These are phyloP conservation scores for Chrysemys picta DNA, from an alignment of 2,113 vertebrate species.

Conservation along the genomic window DNA sequence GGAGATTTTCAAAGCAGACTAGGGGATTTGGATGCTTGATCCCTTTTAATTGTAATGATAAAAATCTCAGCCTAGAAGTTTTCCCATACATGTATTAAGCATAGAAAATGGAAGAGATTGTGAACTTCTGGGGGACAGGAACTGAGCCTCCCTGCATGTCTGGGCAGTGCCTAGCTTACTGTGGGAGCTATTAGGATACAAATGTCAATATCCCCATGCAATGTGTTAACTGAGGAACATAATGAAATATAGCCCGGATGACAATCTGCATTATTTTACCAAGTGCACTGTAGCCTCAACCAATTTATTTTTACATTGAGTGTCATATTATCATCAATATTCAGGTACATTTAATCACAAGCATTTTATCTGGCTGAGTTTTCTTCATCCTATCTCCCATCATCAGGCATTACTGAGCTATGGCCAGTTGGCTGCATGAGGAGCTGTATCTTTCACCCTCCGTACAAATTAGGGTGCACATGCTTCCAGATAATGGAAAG, in stretches of 20 bases:
- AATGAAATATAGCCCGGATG: neutral
- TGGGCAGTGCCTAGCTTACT: neutral
- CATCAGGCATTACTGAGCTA: neutral
- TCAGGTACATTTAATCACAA: neutral
- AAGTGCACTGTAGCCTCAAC: neutral
- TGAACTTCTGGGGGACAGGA: neutral
- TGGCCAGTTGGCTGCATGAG: neutral
- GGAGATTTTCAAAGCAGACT: neutral
- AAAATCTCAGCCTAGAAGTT: neutral
- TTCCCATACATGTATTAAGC: neutral
- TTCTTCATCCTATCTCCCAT: neutral
- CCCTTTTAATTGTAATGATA: neutral
- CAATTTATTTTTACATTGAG: neutral
- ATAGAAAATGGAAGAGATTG: neutral
- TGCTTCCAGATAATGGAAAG: neutral
- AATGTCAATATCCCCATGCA: neutral
- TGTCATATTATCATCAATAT: neutral
- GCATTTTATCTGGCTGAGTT: neutral
- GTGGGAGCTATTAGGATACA: neutral
- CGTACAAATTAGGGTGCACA: fast-evolving
- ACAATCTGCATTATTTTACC: neutral
- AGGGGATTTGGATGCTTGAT: neutral
- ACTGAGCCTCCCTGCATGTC: neutral
- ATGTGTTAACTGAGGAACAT: neutral
- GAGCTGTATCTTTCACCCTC: neutral